Percentiles rank a stretch among this genome's conserved stretches.
These are phyloP conservation scores for Caloenas nicobarica DNA, from an alignment of 2,113 vertebrate genomes.

Conservation along the genomic window DNA sequence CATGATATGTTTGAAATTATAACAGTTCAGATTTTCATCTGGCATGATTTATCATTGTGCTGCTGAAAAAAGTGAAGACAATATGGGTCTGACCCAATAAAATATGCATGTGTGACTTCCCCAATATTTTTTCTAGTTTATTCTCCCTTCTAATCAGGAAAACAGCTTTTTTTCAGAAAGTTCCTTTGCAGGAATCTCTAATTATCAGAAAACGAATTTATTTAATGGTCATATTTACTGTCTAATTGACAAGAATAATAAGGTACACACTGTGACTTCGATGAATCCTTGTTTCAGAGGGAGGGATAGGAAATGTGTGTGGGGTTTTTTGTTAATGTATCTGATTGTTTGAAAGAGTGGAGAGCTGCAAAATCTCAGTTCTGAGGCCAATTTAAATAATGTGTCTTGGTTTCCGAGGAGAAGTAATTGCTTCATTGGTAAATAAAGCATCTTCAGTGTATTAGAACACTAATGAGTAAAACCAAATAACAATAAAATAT, in stretches of 20 bases:
- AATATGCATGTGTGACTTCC: background rate
- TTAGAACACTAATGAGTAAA: background rate
- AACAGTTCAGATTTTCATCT: background rate
- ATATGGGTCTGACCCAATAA: background rate
- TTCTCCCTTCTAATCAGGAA: background rate
- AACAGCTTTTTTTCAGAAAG: background rate
- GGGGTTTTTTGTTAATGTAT: background rate
- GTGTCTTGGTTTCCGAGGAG: conserved; percentile 51
- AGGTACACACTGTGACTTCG: background rate
- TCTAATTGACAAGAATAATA: background rate
- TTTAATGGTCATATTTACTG: conserved; percentile 23
- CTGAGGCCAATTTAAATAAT: conserved; percentile 39
- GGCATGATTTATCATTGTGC: background rate
- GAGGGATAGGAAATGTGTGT: background rate
- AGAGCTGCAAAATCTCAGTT: conserved; percentile 27
- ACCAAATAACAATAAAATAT: background rate
- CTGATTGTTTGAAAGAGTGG: background rate
- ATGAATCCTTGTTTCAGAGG: background rate
- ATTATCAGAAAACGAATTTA: conserved; percentile 35
- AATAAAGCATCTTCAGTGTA: conserved; percentile 38
- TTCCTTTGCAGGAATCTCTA: conserved; percentile 4
- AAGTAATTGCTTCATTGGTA: conserved; percentile 49
- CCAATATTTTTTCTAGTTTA: background rate
- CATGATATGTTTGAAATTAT: background rate
- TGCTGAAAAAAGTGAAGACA: background rate